Evolutionary conservation across 2,113 vertebrate species (phyloP), one percentile per base, ranked within the genome.

Genomic region (Polyodon spathula): DNA sequence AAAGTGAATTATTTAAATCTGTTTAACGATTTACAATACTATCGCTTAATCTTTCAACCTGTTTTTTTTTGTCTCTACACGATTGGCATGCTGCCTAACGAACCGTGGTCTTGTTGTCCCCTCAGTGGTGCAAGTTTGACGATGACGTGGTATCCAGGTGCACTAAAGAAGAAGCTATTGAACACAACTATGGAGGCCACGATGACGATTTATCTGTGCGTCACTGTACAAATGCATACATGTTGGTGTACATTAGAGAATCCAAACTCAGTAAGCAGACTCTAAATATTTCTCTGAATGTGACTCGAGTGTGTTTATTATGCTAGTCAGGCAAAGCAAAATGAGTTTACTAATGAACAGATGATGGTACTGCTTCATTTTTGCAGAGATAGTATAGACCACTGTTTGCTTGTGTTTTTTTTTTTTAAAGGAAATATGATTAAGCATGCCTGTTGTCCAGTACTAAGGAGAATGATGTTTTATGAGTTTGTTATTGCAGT

Each of bases 201-300:
- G 95, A 98, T 0, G 95, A 99, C 0, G 96, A 99, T 79, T 82
- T 98, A 11, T 98, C 95, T 0, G 95, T 98, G 37, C 90, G 95
- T 46, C 96, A 97, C 79, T 99, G 95, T 81, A 99, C 96, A 1
- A 99, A 98, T 0, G 95, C 96, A 0, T 99, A 99, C 80, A 99
- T 99, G 96, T 76, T 99, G 84, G 96, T 98, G 41, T 98, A 99
- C 76, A 97, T 98, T 80, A 88, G 95, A 62, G 95, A 98, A 73
- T 97, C 94, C 48, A 95, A 93, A 77, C 87, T 99, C 68, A 93
- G 95, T 99, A 80, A 73, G 96, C 90, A 44, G 2, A 6, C 9
- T n/a, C 12, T 4, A 48, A 14, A 5, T 10, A 4, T 11, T 40
- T 3, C 10, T 6, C 39, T 38, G n/a, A n/a, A n/a, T n/a, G n/a